Percentiles rank a stretch among this genome's conserved stretches.
Evolutionary conservation across 2,888 invertebrate species (phyloP).

Genomic region (Conistra vaccinii): DNA sequence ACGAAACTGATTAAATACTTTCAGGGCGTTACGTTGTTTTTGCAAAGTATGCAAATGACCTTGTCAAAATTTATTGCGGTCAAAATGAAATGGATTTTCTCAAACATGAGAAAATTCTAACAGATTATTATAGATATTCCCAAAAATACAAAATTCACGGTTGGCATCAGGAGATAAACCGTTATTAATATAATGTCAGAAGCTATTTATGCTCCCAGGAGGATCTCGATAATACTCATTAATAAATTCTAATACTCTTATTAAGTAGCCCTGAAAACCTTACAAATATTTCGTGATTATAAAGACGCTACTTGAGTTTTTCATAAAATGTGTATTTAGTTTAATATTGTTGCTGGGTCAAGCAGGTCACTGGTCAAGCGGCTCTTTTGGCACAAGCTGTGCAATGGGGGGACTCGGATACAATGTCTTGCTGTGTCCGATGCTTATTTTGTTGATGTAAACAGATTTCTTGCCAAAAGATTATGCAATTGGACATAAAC

Average conservation of each 20-base stretch:
- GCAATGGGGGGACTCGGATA: not conserved
- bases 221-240: conserved; percentile 41
- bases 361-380: conserved; percentile 25
- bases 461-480: conserved; percentile 52
- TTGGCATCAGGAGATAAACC: conserved; percentile 4
- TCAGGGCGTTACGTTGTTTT: not conserved
- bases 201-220: conserved; percentile 14
- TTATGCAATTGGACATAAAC: conserved; percentile 20
- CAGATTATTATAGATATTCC: not conserved
- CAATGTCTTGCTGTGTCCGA: conserved; percentile 16
- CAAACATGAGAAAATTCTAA: too few species aligned
- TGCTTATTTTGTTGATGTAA: conserved; percentile 39
- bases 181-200: conserved; percentile 24
- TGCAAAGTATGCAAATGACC: not conserved
- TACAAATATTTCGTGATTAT: conserved; percentile 22
- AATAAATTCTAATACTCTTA: conserved; percentile 52
- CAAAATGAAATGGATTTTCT: not conserved
- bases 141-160: conserved; percentile 16
- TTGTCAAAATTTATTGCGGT: not conserved
- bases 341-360: conserved; percentile 16
- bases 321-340: not conserved
- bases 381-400: conserved; percentile 36
- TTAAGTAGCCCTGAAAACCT: conserved; percentile 20
- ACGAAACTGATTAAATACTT: not conserved
- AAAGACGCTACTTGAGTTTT: not conserved